Conservation (phyloP, 1,140 invertebrate genomes). For the Zaprionus kolodkinae region DNA sequence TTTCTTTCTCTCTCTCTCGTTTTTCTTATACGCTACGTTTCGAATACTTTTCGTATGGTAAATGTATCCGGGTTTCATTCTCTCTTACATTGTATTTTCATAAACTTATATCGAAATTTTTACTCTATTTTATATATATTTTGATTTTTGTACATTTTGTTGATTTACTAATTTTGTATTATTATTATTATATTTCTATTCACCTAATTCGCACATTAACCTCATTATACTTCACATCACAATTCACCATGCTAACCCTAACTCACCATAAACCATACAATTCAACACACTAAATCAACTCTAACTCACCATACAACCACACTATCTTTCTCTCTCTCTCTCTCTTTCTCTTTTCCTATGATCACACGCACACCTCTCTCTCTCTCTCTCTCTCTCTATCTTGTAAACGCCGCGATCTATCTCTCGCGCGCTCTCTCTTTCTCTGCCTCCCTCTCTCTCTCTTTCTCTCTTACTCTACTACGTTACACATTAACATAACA, state of each 20-base stretch:
- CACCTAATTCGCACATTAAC: conserved; percentile 57
- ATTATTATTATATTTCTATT: conserved; percentile 47
- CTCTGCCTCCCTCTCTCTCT: not conserved
- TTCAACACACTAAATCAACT: conserved; percentile 3
- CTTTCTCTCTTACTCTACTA: conserved; percentile 12
- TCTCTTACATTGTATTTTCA: conserved; percentile 15
- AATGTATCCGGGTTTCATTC: not conserved
- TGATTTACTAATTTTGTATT: conserved; percentile 44
- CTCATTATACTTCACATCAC: conserved; percentile 1
- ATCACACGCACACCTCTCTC: not conserved
- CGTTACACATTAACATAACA: conserved; percentile 81
- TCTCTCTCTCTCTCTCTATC: conserved; percentile 12
- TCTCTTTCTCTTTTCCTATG: not conserved
- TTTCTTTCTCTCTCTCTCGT: conserved; percentile 50
- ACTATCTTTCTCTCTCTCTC: not conserved
- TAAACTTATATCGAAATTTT: conserved; percentile 6
- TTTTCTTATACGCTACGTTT: conserved; percentile 3
- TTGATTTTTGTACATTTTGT: conserved; percentile 26
- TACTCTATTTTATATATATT: conserved; percentile 1
- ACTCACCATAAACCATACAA: not conserved
- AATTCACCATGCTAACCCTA: not conserved
- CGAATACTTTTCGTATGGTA: not conserved
- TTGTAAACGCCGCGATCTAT: not conserved
- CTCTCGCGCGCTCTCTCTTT: conserved; percentile 15
- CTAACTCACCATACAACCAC: conserved; percentile 12